Percentiles rank a stretch among this genome's conserved stretches.
phyloP scores from a whole-genome alignment of 2,113 vertebrate species.

The Scalopus aquaticus region DNA sequence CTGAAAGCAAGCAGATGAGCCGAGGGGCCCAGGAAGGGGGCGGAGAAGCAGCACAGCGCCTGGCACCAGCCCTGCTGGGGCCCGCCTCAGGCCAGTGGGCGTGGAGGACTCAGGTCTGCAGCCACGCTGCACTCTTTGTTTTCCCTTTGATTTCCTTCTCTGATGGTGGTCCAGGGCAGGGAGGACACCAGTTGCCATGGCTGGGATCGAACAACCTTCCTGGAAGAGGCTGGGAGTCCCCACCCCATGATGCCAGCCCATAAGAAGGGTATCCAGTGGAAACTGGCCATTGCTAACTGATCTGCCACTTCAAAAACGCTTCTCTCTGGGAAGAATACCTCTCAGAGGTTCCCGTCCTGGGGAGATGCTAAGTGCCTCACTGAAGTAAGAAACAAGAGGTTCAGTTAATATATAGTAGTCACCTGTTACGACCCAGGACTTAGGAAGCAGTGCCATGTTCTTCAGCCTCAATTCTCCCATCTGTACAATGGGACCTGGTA shows the following conservation, averaged over 20 bases:
- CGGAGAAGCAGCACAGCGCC: conserved; percentile 53
- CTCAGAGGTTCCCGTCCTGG: not conserved
- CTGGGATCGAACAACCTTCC: not conserved
- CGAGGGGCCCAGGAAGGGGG: not conserved
- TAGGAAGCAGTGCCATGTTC: not conserved
- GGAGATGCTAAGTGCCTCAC: not conserved
- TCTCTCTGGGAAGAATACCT: conserved; percentile 18
- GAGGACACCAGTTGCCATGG: conserved; percentile 58
- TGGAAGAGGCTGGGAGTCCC: not conserved
- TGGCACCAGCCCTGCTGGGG: conserved; percentile 49
- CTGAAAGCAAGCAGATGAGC: conserved; percentile 77
- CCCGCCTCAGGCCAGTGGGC: not conserved
- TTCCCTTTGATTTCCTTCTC: not conserved
- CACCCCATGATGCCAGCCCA: not conserved
- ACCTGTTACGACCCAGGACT: not conserved
- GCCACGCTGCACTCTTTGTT: not conserved
- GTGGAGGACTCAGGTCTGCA: not conserved
- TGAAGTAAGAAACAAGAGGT: not conserved
- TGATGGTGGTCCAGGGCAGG: not conserved
- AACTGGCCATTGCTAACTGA: not conserved
- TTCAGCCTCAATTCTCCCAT: not conserved
- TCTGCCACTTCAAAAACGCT: not conserved
- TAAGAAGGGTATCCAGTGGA: not conserved
- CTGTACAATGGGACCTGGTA: not conserved
- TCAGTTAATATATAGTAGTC: too few relatives aligned